Evolutionary conservation across 2,113 vertebrate genomes (phyloP), one percentile per base, ranked within the genome.

Genomic region (Calyptommatus sinebrachiatus): DNA sequence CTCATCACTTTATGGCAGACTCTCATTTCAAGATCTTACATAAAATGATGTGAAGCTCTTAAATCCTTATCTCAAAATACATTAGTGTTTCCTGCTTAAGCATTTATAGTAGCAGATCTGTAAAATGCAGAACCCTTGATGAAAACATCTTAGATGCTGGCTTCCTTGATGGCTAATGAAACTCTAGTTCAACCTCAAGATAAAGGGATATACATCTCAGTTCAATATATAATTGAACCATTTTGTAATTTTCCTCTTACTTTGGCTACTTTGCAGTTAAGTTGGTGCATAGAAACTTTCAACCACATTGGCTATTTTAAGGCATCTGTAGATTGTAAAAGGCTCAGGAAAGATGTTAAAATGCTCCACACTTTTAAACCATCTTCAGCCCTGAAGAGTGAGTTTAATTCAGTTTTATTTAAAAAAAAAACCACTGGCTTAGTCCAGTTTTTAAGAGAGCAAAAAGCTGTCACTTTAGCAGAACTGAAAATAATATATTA

Each of bases 11-110:
- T 88, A 85, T 87, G 80, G 80, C 76, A 92, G 82, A 73, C 75
- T 69, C 18, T 90, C 71, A 88, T 91, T 88, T 89, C 79, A 89
- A 91, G 74, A 84, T 67, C 86, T 88, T 88, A 82, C 18, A 81
- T 78, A 86, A 88, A 93, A 92, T 53, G 18, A 87, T 83, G 81
- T 71, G 60, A 88, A 89, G 16, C 63, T 82, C 29, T 91, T 84
- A 85, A 82, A 89, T 50, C 8, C 63, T 80, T 35, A 84, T 87
- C 79, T 89, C 61, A 77, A 83, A 91, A 89, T 62, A 84, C 48
- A 89, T 86, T 88, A 90, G 77, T 74, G 60, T 84, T 29, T 89
- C 89, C 68, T 89, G 28, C 48, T 88, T 84, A 76, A 76, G 62
- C 22, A 60, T 76, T 88, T 81, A 82, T 69, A 88, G 57, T 41